Base-by-base conservation (phyloP, 2,888 invertebrate species). In the Acronicta aceris region DNA sequence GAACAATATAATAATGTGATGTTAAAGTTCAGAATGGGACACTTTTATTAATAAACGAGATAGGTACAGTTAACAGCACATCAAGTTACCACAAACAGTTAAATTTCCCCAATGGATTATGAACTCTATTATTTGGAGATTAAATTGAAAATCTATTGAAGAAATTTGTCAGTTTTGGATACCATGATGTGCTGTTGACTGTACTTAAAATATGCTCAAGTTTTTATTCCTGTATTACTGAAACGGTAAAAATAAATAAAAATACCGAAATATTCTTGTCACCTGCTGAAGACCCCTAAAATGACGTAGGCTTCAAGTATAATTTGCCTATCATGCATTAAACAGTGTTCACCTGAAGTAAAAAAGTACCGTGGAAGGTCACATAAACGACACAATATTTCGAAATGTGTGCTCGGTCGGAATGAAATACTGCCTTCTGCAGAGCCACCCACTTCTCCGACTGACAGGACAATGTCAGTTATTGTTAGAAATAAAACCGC, bases 341-440 rank as follows among this genome's bases (percentile, higher is more conserved):
- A 48, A 15, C 40, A 47, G 10, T 55, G 10, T 46, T 17, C 41
- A 42, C 15, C 27, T 10, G 33, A 54, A 49, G 41, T 63, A 72
- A 78, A 76, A 76, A 76, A 71, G 47, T 65, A 59, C 42, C 62
- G 36, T 16, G 56, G 50, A 53, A 73, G 69, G 65, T 71, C 69
- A 71, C 54, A 73, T 65, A 74, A 62, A 75, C 53, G 74, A 76
- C 74, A 74, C 70, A 81, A 82, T 79, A 76, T 78, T 82, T 82
- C 70, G 67, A 82, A 85, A 84, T 80, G 79, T 83, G 82, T 81
- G 79, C 76, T 81, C 78, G 78, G 77, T 78, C 71, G 80, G 80
- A 81, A 81, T 77, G 80, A 81, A 87, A 81, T 78, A 83, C 85
- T 92, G 91, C 88, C 91, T 83, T 69, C 80, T 74, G 83, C 91